These are phyloP conservation scores for Panagrolaimus sp. DNA, from an alignment of 1,140 invertebrate species.

Conservation along the genomic window DNA sequence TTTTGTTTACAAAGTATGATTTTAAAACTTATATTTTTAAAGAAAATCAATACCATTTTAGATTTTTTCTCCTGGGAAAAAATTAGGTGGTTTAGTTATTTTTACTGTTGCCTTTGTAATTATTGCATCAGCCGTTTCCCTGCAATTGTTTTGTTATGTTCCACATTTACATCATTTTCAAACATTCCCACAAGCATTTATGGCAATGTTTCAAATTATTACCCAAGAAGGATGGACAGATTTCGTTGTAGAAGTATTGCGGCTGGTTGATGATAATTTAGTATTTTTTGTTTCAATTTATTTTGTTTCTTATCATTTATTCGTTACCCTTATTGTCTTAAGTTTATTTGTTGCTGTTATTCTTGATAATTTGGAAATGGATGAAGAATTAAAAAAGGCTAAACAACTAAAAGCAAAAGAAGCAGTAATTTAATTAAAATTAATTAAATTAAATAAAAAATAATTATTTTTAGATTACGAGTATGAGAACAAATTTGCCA, in stretches of 20 bases:
- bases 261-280: slow-evolving; percentile 75
- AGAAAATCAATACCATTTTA: slow-evolving; percentile 45
- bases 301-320: slow-evolving; percentile 96
- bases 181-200: slow-evolving; percentile 96
- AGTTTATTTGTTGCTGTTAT: slow-evolving; percentile 99
- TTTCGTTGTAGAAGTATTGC: slow-evolving; percentile 81
- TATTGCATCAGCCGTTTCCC: slow-evolving; percentile 95
- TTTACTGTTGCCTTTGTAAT: slow-evolving; percentile 98
- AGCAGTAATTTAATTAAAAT: slow-evolving; percentile 35
- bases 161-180: slow-evolving; percentile 90
- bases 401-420: slow-evolving; percentile 70
- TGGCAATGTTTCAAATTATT: slow-evolving; percentile 99
- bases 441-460: background rate
- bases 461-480: slow-evolving; percentile 71
- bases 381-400: slow-evolving; percentile 98
- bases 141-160: slow-evolving; percentile 95
- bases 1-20: slow-evolving; percentile 83
- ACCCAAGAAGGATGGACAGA: slow-evolving; percentile 93
- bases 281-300: slow-evolving; percentile 93
- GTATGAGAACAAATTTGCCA: slow-evolving; percentile 83
- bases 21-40: background rate
- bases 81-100: slow-evolving; percentile 92
- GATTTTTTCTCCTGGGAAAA: slow-evolving; percentile 98
- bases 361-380: slow-evolving; percentile 95
- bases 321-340: slow-evolving; percentile 97